Conservation (phyloP, 2,888 invertebrate species). For the Sesamia inferens region DNA sequence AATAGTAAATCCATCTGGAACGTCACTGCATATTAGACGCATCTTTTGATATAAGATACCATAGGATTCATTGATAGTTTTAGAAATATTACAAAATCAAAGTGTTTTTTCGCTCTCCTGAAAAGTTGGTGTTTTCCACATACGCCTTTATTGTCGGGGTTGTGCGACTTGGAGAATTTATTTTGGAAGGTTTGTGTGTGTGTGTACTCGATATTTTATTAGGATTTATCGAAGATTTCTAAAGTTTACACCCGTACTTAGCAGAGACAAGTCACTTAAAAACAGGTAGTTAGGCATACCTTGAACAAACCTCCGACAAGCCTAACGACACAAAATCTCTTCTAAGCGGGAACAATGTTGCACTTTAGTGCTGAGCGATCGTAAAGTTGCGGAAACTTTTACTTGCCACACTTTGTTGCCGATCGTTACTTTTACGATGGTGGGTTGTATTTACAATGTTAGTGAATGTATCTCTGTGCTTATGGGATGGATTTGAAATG, state of each 20-base stretch:
- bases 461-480: conserved; percentile 15
- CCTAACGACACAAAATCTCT: conserved; percentile 40
- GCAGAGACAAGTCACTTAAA: neutral
- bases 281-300: neutral
- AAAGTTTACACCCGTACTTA: neutral
- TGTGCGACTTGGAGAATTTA: too few species aligned
- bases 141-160: too few species aligned
- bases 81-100: too few species aligned
- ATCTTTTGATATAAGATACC: too few species aligned
- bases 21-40: too few species aligned
- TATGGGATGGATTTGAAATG: conserved; percentile 27
- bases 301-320: conserved; percentile 19
- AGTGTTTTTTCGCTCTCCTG: too few species aligned
- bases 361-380: conserved; percentile 44
- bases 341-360: conserved; percentile 48
- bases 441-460: conserved; percentile 52
- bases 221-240: neutral
- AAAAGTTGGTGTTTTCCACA: too few species aligned
- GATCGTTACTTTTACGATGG: conserved; percentile 43
- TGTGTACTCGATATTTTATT: neutral
- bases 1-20: too few species aligned
- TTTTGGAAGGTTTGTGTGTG: neutral
- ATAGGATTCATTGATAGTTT: too few species aligned
- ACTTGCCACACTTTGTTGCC: conserved; percentile 52
- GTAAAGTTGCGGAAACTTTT: conserved; percentile 56